Base-by-base conservation (phyloP, 2,113 vertebrate genomes). In the Mugil cephalus region DNA sequence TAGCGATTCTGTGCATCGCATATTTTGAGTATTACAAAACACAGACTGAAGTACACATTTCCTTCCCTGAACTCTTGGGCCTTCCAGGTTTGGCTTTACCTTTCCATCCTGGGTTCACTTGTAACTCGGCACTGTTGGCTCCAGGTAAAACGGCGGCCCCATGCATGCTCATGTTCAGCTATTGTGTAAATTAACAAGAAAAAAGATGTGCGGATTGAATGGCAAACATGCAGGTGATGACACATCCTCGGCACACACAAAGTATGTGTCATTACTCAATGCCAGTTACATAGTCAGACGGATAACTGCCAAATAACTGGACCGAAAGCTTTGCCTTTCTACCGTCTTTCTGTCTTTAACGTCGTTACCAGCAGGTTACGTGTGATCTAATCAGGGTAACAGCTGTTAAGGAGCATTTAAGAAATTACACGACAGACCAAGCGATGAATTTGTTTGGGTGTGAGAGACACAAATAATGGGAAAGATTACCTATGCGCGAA, bases 151-250 rank as follows among this genome's bases (percentile, higher is more conserved):
- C 87, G 63, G 82, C 11, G 67, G 83, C 88, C 86, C 81, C 81
- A 72, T 87, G 82, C 73, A 11, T 87, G 87, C 90, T 92, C 89
- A 93, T 91, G 89, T 94, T 93, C 89, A 76, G 79, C 86, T 79
- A 88, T 93, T 93, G 93, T 93, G 91, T 91, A 87, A 91, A 93
- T 89, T 81, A 91, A 92, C 93, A 93, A 89, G 91, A 82, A 91
- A 91, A 92, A 87, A 76, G 84, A 86, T 67, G 82, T 69, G 83
- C 35, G 51, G 82, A 90, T 93, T 90, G 90, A 93, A 94, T 93
- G 87, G 90, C 90, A 87, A 91, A 93, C 90, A 93, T 88, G 89
- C 91, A 91, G 89, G 90, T 88, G 92, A 94, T 93, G 91, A 93
- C 91, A 93, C 85, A 87, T 85, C 83, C 85, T 60, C 76, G 15